Percentiles rank a stretch among this genome's conserved stretches.
Evolutionary conservation across 2,113 vertebrate genomes (phyloP).

Genomic region (Notothenia rossii): DNA sequence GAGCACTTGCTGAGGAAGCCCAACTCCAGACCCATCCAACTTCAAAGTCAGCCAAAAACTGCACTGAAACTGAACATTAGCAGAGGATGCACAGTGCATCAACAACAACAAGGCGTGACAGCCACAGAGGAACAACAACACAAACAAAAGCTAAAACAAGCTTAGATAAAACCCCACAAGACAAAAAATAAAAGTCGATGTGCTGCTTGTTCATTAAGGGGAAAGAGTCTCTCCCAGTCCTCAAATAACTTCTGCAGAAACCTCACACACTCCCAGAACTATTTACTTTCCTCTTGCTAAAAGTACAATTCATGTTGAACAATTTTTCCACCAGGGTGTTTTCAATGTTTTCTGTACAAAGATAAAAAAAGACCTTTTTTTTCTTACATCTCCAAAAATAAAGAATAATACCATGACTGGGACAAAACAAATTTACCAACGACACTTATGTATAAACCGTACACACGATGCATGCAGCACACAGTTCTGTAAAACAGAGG

Average conservation of each 20-base stretch:
- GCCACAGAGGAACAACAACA: constrained; percentile 39
- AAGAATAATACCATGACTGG: no score
- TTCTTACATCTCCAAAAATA: no score
- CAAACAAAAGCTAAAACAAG: constrained; percentile 51
- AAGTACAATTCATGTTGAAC: constrained; percentile 27
- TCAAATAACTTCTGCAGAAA: constrained; percentile 34
- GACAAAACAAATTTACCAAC: neutral
- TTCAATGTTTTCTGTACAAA: no score
- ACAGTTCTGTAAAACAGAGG: no score
- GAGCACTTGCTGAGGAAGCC: constrained; percentile 16
- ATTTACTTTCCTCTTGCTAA: constrained; percentile 12
- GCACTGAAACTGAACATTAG: constrained; percentile 35
- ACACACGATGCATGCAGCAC: no score
- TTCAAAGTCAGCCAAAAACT: constrained; percentile 45
- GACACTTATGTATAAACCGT: no score
- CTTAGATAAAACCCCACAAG: constrained; percentile 33
- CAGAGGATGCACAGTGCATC: constrained; percentile 17
- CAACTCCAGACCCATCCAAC: constrained; percentile 43
- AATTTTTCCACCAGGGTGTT: neutral
- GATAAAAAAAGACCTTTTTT: no score
- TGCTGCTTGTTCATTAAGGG: constrained; percentile 42
- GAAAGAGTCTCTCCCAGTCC: constrained; percentile 7
- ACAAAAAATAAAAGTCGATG: constrained; percentile 21
- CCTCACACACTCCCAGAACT: neutral
- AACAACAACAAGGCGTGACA: constrained; percentile 47